These are phyloP conservation scores for Heliconius cydno DNA, from an alignment of 2,888 invertebrate species.

Conservation along the genomic window DNA sequence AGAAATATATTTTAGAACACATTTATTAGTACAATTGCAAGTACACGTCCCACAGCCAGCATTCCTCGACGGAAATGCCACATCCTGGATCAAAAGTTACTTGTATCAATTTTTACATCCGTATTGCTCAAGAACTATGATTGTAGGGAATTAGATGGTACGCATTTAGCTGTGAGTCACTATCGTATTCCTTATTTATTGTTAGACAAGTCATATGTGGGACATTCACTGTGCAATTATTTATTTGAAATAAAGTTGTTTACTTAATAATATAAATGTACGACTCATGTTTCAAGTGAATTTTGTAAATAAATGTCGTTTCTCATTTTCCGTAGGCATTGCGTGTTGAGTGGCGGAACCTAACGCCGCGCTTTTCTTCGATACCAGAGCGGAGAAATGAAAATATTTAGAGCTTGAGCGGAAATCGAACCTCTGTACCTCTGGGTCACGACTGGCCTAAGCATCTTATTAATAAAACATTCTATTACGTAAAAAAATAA, in stretches of 20 bases:
- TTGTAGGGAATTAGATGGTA: slow-evolving; percentile 31
- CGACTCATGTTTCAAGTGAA: neutral
- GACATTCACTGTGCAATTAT: slow-evolving; percentile 5
- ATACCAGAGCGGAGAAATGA: too few relatives aligned
- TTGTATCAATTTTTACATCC: slow-evolving; percentile 39
- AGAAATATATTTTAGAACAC: neutral
- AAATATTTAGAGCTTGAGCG: too few relatives aligned
- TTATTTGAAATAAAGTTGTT: neutral
- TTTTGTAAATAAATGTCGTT: neutral
- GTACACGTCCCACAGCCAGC: slow-evolving; percentile 6
- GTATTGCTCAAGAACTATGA: slow-evolving; percentile 31
- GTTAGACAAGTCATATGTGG: slow-evolving; percentile 8
- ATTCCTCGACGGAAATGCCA: slow-evolving; percentile 18
- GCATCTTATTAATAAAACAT: neutral
- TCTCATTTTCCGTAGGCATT: too few relatives aligned
- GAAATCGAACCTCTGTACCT: too few relatives aligned
- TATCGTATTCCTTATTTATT: slow-evolving; percentile 16
- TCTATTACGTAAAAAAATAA: neutral
- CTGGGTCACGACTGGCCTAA: too few relatives aligned
- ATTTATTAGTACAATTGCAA: neutral
- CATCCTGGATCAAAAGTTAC: slow-evolving; percentile 21
- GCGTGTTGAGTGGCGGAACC: too few relatives aligned
- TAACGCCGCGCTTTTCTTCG: too few relatives aligned
- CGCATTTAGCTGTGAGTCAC: slow-evolving; percentile 31
- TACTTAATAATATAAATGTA: neutral